A percentile compares a stretch with the other conserved stretches of the same genome.
Evolutionary conservation across 2,888 invertebrate genomes (phyloP).

Genomic region (Chloroclysta siterata): DNA sequence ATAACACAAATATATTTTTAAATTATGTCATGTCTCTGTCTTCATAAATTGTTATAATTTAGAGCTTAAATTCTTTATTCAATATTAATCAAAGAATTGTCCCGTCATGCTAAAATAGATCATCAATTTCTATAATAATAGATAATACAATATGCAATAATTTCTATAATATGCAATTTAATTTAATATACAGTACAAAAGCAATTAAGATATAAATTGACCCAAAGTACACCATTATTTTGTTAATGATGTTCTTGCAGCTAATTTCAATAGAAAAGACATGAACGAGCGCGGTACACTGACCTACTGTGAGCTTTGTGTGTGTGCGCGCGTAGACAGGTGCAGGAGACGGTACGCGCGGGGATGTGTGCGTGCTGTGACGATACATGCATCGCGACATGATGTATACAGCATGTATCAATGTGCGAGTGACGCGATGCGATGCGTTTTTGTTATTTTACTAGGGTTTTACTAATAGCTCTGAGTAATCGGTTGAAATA

Average conservation of each 20-base stretch:
- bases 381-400: conserved; percentile 2
- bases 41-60: no score
- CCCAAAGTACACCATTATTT: conserved; percentile 4
- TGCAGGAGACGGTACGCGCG: conserved; percentile 19
- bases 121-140: no score
- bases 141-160: no score
- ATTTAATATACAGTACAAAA: neutral
- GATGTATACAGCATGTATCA: neutral
- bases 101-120: no score
- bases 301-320: conserved; percentile 50
- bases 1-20: no score
- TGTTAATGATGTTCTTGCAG: conserved; percentile 6
- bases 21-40: no score
- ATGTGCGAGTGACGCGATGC: conserved; percentile 21
- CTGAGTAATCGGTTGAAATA: no score
- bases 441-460: neutral
- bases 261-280: conserved; percentile 56
- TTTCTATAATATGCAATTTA: no score
- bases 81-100: no score
- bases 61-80: no score
- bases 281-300: conserved; percentile 62
- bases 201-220: conserved; percentile 6
- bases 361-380: conserved; percentile 12
- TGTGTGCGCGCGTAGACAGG: conserved; percentile 39
- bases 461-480: neutral